Base-by-base conservation (phyloP, 2,113 vertebrate species). In the Gobius niger region DNA sequence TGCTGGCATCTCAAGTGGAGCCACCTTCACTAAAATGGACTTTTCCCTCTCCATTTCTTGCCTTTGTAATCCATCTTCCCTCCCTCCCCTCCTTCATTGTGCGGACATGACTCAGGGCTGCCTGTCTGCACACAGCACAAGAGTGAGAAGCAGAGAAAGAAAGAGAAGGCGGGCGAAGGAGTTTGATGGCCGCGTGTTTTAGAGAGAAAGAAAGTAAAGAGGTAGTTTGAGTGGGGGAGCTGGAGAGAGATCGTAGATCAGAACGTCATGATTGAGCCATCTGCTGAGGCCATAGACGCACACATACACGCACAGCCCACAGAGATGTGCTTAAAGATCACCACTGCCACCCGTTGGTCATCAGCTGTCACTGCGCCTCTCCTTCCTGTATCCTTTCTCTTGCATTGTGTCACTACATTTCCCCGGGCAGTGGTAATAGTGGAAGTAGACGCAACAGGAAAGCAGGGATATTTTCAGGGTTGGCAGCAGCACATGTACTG, bases 211-310 rank as follows among this genome's bases (percentile, higher is more conserved):
- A 65, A 73, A 82, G 73, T 80, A 86, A 82, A 75, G 73, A 63
- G 68, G 69, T 68, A 68, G 81, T 73, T 84, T 42, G 83, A 75
- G 78, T 41, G 75, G 63, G 73, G 69, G 80, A 40, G 67, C 68
- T 80, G 67, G 75, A 65, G 75, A 71, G 76, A 80, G 82, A 87
- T 88, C 82, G 84, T 91, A 89, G 89, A 91, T 91, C 90, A 90
- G 88, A 91, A 85, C 82, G 75, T 90, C 90, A 89, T 91, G 89
- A 91, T 91, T 91, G 87, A 91, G 90, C 90, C 90, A 91, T 91
- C 90, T 91, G 90, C 88, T 89, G 76, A 87, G 85, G 75, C 88
- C 82, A 75, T 73, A 64, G 85, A 87, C 78, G 82, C 67, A 59
- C 63, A 53, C 62, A 47, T 65, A 70, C 63, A 75, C 67, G 57